Conservation (phyloP, 2,113 vertebrate genomes). For the Phoxinus phoxinus region DNA sequence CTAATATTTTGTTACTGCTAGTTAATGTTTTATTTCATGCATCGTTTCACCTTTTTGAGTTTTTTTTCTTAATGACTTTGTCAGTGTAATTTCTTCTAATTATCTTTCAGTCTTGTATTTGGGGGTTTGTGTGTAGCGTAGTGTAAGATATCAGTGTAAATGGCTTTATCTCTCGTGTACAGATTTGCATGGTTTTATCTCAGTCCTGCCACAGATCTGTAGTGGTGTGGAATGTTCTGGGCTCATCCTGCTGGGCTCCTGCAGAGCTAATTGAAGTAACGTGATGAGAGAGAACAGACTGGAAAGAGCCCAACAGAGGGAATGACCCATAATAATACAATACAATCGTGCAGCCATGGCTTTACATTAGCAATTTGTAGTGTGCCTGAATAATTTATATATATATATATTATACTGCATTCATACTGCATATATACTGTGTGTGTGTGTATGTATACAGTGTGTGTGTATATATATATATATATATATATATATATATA, state of each 20-base stretch:
- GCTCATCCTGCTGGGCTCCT: slow-evolving; percentile 29
- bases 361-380: neutral
- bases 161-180: neutral
- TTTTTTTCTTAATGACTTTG: neutral
- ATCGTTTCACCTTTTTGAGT: neutral
- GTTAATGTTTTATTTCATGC: neutral
- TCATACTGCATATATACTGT: too few species aligned
- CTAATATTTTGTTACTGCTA: neutral
- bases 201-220: neutral
- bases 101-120: neutral
- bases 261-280: slow-evolving; percentile 41
- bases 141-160: slow-evolving; percentile 1
- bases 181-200: slow-evolving; percentile 1
- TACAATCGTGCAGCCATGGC: neutral
- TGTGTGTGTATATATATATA: too few species aligned
- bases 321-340: neutral
- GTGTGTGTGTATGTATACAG: too few species aligned
- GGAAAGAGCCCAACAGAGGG: neutral
- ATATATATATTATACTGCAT: too few species aligned
- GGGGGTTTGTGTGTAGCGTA: neutral
- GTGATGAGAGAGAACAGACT: slow-evolving; percentile 44
- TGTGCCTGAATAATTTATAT: neutral
- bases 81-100: neutral
- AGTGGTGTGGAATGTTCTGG: slow-evolving; percentile 22
- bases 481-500: too few species aligned